Conservation (phyloP, 1,140 invertebrate genomes). For the Bombus confusus region DNA sequence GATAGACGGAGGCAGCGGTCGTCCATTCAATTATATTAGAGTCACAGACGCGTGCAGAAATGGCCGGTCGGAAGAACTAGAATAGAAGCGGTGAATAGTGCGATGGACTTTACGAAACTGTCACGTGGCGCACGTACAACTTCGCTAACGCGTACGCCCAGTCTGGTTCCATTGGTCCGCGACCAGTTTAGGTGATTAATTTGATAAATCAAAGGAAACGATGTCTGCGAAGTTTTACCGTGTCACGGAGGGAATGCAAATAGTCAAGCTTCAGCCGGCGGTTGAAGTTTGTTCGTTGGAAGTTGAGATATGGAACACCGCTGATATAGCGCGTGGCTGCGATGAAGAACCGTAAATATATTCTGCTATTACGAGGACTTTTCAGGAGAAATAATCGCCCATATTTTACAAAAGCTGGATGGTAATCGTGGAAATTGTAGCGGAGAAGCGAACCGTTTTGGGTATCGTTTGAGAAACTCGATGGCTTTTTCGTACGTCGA, state of each 20-base stretch:
- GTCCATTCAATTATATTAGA: constrained; percentile 43
- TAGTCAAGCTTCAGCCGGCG: background rate
- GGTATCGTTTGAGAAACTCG: background rate
- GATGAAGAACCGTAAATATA: too few relatives aligned
- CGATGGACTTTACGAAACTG: constrained; percentile 27
- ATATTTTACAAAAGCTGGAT: too few relatives aligned
- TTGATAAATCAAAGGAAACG: constrained; percentile 14
- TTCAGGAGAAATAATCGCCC: too few relatives aligned
- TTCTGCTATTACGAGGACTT: too few relatives aligned
- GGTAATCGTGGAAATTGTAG: too few relatives aligned
- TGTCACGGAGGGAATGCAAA: background rate
- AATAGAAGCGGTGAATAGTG: constrained; percentile 58
- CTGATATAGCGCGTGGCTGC: too few relatives aligned
- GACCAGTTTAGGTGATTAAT: constrained; percentile 23
- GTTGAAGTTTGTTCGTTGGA: background rate
- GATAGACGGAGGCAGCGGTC: background rate
- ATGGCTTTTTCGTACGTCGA: background rate
- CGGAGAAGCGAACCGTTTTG: too few relatives aligned
- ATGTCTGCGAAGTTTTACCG: background rate
- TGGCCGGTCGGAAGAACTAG: constrained; percentile 36
- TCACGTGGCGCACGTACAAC: constrained; percentile 1
- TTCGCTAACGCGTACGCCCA: constrained; percentile 23
- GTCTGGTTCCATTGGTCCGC: background rate
- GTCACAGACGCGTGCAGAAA: constrained; percentile 27
- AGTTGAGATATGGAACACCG: background rate